These are phyloP conservation scores for Sclerurus mexicanus DNA, from an alignment of 2,113 vertebrate species.

Conservation along the genomic window DNA sequence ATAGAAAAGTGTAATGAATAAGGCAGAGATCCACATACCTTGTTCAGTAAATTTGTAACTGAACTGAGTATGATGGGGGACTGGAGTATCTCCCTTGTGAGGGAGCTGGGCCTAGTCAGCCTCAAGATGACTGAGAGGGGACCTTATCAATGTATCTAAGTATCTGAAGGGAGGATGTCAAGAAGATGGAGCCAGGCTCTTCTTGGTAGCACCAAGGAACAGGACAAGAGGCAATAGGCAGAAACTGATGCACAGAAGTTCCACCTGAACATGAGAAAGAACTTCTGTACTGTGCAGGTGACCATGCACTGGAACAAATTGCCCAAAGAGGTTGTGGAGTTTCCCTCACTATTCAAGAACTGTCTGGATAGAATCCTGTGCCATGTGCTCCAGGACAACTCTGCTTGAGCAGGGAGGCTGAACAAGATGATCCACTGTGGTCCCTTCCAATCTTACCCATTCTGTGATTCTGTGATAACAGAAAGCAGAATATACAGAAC, in stretches of 20 bases:
- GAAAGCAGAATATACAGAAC: neutral
- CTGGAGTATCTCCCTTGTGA: neutral
- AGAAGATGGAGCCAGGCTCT: neutral
- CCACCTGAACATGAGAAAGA: neutral
- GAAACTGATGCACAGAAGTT: neutral
- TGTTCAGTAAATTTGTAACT: neutral
- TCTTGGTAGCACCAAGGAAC: neutral
- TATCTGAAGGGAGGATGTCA: neutral
- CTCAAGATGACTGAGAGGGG: neutral
- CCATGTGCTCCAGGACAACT: neutral
- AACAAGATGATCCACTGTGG: neutral
- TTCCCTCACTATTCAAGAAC: neutral
- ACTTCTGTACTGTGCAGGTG: neutral
- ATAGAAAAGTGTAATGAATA: neutral
- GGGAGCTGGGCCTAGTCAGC: neutral
- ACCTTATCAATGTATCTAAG: neutral
- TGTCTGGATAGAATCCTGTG: neutral
- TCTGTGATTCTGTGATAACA: neutral
- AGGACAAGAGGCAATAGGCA: neutral
- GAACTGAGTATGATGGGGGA: neutral
- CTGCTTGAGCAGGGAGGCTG: neutral
- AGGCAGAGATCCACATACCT: neutral
- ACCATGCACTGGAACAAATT: fast-evolving
- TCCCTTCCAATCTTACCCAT: neutral
- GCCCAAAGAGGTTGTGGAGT: neutral